A percentile compares a stretch with the other conserved stretches of the same genome.
Conservation (phyloP, 2,888 invertebrate species). For the Xylota sylvarum region DNA sequence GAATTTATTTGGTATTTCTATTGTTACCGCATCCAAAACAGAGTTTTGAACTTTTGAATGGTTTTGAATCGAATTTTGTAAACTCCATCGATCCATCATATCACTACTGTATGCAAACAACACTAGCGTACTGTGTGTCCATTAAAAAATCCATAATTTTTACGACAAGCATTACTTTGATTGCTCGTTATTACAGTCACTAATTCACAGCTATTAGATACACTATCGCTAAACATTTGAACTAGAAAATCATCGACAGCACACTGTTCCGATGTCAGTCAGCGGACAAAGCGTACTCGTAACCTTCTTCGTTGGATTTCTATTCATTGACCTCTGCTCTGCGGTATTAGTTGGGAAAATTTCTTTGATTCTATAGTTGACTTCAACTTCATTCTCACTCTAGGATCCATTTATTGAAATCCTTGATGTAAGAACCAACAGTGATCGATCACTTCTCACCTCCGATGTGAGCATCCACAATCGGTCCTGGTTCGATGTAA, state of each 20-base stretch:
- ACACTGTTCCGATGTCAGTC: conserved; percentile 28
- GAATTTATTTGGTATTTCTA: too few relatives aligned
- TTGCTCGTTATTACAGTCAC: background rate
- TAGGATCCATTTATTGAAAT: conserved; percentile 58
- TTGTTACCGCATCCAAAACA: too few relatives aligned
- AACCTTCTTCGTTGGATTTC: conserved; percentile 15
- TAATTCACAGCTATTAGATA: background rate
- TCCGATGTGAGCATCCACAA: conserved; percentile 42
- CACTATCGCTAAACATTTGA: background rate
- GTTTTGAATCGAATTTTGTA: too few relatives aligned
- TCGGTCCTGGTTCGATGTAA: conserved; percentile 33
- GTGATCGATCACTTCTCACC: conserved; percentile 34
- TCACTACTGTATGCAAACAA: too few relatives aligned
- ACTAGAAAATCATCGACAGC: background rate
- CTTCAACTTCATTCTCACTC: background rate
- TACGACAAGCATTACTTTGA: background rate
- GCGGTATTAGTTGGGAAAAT: conserved; percentile 18
- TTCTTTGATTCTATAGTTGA: background rate
- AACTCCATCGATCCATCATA: too few relatives aligned
- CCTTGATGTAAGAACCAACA: conserved; percentile 37
- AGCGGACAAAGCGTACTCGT: background rate
- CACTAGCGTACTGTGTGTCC: too few relatives aligned
- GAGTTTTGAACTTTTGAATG: too few relatives aligned
- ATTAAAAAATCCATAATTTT: background rate
- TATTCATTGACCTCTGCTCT: conserved; percentile 15